Base-by-base conservation (phyloP, 2,113 vertebrate species). In the Nicator chloris region DNA sequence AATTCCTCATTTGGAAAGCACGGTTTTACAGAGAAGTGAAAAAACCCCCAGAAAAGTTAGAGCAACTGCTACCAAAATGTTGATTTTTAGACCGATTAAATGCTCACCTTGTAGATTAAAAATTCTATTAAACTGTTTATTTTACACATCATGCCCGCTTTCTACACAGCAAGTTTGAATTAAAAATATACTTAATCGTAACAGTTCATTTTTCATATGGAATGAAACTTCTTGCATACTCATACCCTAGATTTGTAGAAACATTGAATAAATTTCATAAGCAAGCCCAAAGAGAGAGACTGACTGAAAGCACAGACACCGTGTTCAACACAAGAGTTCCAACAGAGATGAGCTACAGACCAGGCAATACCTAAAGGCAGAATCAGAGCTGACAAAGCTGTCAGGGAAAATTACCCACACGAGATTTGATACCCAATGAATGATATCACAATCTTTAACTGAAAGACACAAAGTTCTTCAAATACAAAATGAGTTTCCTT, bases 21-120 rank as follows among this genome's bases (percentile, higher is more conserved):
- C 6, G 83, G 24, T 57, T 95, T 86, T 82, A 86, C 81, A 92
- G 40, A 86, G 19, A 83, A 20, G 85, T 65, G 68, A 61, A 40
- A 73, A 75, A 66, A n/a, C 0, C 0, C 24, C 37, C 13, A 54
- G 82, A 70, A 61, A 53, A 40, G 13, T 60, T 11, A 72, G 16
- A 78, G 51, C 71, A 93, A 61, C 27, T 78, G 56, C 87, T 85
- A 83, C 44, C 86, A 84, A 77, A 81, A 56, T 69, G 47, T 27
- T 96, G 81, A 72, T 70, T 82, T 57, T 65, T 65, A 92, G 82
- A 91, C 65, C 92, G 93, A 96, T 96, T 95, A 91, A 96, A 96
- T 96, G 95, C 68, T 95, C 92, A 72, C 73, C 91, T 87, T 96
- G 71, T 90, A 84, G 75, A 92, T 96, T 95, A 93, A 95, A 97